Evolutionary conservation across 2,113 vertebrate genomes (phyloP).

Genomic region (Electrona antarctica): DNA sequence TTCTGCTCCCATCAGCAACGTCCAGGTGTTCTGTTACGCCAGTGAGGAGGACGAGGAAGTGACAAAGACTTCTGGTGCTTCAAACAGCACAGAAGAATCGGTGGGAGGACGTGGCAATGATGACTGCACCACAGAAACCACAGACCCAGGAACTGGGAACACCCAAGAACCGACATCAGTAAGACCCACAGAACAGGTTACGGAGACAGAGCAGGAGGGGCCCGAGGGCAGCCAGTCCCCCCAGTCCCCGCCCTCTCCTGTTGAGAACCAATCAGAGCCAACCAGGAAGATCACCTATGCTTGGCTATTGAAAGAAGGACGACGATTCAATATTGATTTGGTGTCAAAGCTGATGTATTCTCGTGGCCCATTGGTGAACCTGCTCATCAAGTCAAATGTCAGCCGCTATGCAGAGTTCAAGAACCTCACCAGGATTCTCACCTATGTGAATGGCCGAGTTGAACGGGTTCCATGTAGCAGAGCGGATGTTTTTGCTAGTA

Average conservation of each 20-base stretch:
- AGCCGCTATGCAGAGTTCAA: conserved; percentile 97
- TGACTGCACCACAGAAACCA: background rate
- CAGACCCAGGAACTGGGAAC: conserved; percentile 4
- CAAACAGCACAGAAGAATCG: conserved; percentile 43
- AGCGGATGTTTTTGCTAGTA: conserved; percentile 94
- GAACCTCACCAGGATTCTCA: conserved; percentile 89
- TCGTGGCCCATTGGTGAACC: conserved; percentile 89
- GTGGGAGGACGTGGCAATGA: conserved; percentile 2
- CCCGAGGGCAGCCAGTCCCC: conserved; percentile 24
- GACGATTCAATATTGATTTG: conserved; percentile 96
- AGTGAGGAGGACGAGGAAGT: conserved; percentile 81
- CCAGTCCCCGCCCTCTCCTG: background rate
- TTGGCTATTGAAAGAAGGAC: conserved; percentile 89
- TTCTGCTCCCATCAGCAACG: conserved; percentile 79
- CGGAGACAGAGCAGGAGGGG: conserved; percentile 42
- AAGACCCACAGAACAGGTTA: conserved; percentile 2
- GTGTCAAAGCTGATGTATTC: conserved; percentile 95
- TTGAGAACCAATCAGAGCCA: conserved; percentile 44
- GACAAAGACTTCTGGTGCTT: background rate
- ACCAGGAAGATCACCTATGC: conserved; percentile 80
- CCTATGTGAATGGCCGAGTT: conserved; percentile 83
- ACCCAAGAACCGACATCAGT: too few species aligned
- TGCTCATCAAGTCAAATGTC: conserved; percentile 96
- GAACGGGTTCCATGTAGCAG: conserved; percentile 96
- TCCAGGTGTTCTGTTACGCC: conserved; percentile 88